Evolutionary conservation across 2,888 invertebrate species (phyloP).

Genomic region (Melipona bicolor): DNA sequence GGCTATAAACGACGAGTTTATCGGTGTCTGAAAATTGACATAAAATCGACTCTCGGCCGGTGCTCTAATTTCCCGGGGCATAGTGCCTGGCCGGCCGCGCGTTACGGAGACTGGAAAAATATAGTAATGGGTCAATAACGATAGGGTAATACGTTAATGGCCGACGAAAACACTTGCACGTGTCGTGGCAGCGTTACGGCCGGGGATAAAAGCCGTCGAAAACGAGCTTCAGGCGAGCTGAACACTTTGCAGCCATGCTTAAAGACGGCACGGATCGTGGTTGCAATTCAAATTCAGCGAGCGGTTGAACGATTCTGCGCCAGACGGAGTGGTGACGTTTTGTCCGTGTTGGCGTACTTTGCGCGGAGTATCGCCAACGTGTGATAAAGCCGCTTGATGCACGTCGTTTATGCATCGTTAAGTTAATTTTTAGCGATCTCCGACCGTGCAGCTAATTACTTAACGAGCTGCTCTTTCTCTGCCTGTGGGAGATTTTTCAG

Average conservation of each 20-base stretch:
- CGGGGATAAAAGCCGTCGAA: constrained; percentile 33
- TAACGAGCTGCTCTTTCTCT: not conserved
- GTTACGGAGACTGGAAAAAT: constrained; percentile 39
- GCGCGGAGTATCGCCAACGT: not conserved
- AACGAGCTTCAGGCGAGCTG: constrained; percentile 9
- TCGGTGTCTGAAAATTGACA: constrained; percentile 33
- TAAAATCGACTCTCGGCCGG: constrained; percentile 29
- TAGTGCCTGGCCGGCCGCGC: not conserved
- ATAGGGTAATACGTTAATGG: constrained; percentile 51
- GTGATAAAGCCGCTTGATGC: constrained; percentile 30
- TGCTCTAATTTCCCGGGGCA: constrained; percentile 37
- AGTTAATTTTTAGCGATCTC: not conserved
- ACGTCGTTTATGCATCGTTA: constrained; percentile 29
- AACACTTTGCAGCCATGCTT: constrained; percentile 37
- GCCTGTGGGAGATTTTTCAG: not conserved
- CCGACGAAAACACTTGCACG: constrained; percentile 44
- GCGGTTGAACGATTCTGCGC: not conserved
- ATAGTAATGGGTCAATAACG: constrained; percentile 43
- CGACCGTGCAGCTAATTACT: not conserved
- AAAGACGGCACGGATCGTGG: constrained; percentile 44
- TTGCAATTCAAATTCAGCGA: constrained; percentile 51
- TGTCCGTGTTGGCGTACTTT: not conserved
- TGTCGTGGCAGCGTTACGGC: constrained; percentile 39
- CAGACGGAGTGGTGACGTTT: not conserved
- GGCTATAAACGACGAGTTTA: constrained; percentile 21